Percentiles rank a stretch among this genome's conserved stretches.
These are phyloP conservation scores for zebrafish (Danio rerio) DNA, from an alignment of 2,113 vertebrate species.

Conservation along the genomic window GRCz12tu NC_133190.1:7028001-7028500, in stretches of 20 bases:
- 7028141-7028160: constrained; percentile 66
- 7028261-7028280: constrained; percentile 69
- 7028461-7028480: constrained; percentile 74
- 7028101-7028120: constrained; percentile 44
- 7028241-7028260: constrained; percentile 45
- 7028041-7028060: constrained; percentile 12
- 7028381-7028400: constrained; percentile 73
- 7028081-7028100: constrained; percentile 10
- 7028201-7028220: constrained; percentile 20
- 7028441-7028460: constrained; percentile 71
- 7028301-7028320: constrained; percentile 66
- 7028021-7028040: constrained; percentile 16
- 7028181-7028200: constrained; percentile 70
- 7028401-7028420: constrained; percentile 57
- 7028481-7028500: constrained; percentile 16
- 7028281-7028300: constrained; percentile 74
- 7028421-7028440: constrained; percentile 56
- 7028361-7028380: constrained; percentile 72
- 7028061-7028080: background rate
- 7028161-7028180: constrained; percentile 61
- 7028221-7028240: constrained; percentile 68
- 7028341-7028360: constrained; percentile 58
- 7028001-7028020: background rate
- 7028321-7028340: constrained; percentile 52
- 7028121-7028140: constrained; percentile 52